Percentiles rank a stretch among this genome's conserved stretches.
Conservation (phyloP, 1,140 invertebrate genomes). For the Magallana gigas region DNA sequence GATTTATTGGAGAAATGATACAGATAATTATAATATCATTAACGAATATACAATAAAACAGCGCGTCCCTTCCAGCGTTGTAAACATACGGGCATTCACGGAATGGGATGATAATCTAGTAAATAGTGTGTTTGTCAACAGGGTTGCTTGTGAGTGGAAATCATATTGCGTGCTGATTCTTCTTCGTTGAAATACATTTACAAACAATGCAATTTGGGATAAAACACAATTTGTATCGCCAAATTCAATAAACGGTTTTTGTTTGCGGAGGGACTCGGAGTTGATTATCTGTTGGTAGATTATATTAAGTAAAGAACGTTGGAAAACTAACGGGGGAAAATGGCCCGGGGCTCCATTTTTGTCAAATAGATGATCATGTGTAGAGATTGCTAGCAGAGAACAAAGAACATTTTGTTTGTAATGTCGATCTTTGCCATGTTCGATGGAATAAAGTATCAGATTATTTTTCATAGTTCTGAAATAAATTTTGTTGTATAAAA, state of each 20-base stretch:
- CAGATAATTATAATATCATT: too few relatives aligned
- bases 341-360: neutral
- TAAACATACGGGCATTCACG: neutral
- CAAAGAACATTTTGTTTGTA: too few relatives aligned
- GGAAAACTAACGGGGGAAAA: neutral
- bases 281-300: conserved; percentile 1
- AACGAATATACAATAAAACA: too few relatives aligned
- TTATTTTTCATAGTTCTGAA: too few relatives aligned
- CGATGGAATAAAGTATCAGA: too few relatives aligned
- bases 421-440: too few relatives aligned
- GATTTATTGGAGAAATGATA: too few relatives aligned
- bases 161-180: neutral
- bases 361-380: neutral
- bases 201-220: neutral
- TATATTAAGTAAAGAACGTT: neutral
- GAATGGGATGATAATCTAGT: neutral
- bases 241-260: conserved; percentile 8
- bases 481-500: too few relatives aligned
- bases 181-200: neutral
- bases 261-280: neutral
- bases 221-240: conserved; percentile 1
- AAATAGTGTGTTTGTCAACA: neutral
- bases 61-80: too few relatives aligned
- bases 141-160: neutral
- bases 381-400: neutral